Evolutionary conservation across 2,888 invertebrate genomes (phyloP), one percentile per base, ranked within the genome.

Genomic region (Lasioglossum morio): DNA sequence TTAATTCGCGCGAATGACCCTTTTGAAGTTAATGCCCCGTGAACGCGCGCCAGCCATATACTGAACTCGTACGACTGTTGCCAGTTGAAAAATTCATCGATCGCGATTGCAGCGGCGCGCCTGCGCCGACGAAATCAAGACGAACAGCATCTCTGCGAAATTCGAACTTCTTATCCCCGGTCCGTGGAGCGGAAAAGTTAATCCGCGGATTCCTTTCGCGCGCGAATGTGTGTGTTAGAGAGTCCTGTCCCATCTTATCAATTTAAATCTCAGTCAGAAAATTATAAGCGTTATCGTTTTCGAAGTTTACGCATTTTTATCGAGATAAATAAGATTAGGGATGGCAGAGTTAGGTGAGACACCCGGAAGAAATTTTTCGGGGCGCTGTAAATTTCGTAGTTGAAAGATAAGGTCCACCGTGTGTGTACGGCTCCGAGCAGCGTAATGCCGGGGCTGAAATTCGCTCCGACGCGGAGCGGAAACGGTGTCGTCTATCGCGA

Each of bases 11-110:
- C 87, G 87, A 89, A 89, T 89, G 90, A 89, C 87, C 89, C 87
- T 90, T 91, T 91, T 90, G 89, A 91, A 90, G 90, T 91, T 90
- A 91, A 91, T 91, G 91, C 85, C 79, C 87, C 91, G 84, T 89
- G 89, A 90, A 87, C 84, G 84, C 48, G 73, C 72, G 75, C 77
- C 66, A 77, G 82, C 66, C 87, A 82, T 88, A 91, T 83, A 87
- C 91, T 87, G 84, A 85, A 91, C 86, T 84, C 79, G 85, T 82
- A 86, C 87, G 90, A 91, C 86, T 91, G 90, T 90, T 87, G 85
- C 77, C 82, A 85, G 82, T 84, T 91, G 88, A 88, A 91, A 90
- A 91, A 87, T 91, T 89, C 88, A 91, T 87, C 82, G 91, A 87
- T 80, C 84, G 86, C 84, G 30, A 70, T 78, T 75, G 72, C 14